Base-by-base conservation (phyloP, 1,140 invertebrate genomes). In the Yoshiicerus persimilis region DNA sequence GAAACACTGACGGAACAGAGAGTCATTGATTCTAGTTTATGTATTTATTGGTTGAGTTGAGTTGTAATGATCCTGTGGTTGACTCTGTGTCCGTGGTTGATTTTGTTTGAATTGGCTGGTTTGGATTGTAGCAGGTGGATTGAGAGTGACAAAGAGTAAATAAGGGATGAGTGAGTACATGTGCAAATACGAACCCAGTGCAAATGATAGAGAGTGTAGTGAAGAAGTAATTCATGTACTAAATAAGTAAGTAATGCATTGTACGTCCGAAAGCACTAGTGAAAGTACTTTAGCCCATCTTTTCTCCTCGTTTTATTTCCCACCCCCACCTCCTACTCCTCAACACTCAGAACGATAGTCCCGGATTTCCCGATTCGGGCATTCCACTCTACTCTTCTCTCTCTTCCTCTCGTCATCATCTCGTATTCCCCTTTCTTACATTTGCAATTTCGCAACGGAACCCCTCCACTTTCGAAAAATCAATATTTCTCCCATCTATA, bases 241-340 rank as follows among this genome's bases (percentile, higher is more conserved):
- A 30, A 88, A 56, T 88, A 80, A 62, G 87, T 30, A 30, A 88
- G 84, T 88, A 80, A 80, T 36, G 75, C 32, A 80, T 80, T 80
- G 75, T 80, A 80, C 32, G 87, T 88, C 87, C 87, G 87, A 88
- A 88, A 66, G 80, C 87, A 87, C 80, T 88, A 75, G 87, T 88
- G 87, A 88, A 85, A 88, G 87, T 85, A 88, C 87, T 88, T 88
- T 88, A 88, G 87, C 87, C 86, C 84, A 85, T 88, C 84, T 88
- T 77, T 75, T 86, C 87, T 88, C 87, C 87, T 85, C 80, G 64
- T 85, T 88, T 88, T 88, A 85, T 66, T 87, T 87, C 77, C 87
- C 87, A 80, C 87, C 77, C 87, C 87, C 39, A 83, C 87, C 77
- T 23, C 87, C 87, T 80, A 87, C 70, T 87, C 87, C 77, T 87